Percentiles rank a stretch among this genome's conserved stretches.
Conservation (phyloP, 2,113 vertebrate genomes). For the Raja brachyura region DNA sequence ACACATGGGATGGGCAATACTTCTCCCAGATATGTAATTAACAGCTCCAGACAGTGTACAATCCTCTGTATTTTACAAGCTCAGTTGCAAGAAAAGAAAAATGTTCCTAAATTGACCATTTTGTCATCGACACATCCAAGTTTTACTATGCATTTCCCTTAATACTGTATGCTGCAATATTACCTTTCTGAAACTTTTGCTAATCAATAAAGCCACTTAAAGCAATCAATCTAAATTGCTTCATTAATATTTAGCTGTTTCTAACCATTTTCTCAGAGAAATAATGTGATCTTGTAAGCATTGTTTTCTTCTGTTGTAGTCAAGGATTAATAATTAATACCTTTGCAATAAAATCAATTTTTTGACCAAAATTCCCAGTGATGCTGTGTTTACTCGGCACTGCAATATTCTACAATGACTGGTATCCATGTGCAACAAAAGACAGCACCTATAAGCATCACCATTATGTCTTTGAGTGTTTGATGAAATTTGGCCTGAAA, state of each 20-base stretch:
- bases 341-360: conserved; percentile 1
- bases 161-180: background rate
- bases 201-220: conserved; percentile 6
- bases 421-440: background rate
- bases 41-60: too few species aligned
- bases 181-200: background rate
- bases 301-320: background rate
- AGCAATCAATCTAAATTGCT: conserved; percentile 6
- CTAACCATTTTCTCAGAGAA: conserved; percentile 9
- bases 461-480: background rate
- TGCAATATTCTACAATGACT: background rate
- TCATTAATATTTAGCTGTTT: conserved; percentile 36
- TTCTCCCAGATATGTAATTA: background rate
- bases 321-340: conserved; percentile 11
- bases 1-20: background rate
- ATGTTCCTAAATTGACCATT: background rate
- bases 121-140: background rate
- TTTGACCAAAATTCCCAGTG: background rate
- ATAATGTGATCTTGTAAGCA: background rate
- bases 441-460: background rate
- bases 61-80: background rate
- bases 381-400: background rate
- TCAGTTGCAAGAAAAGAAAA: background rate
- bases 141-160: background rate
- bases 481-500: conserved; percentile 1